Evolutionary conservation across 2,797 vertebrate genomes (phyloP).

Genomic region (Austrolebias charrua): DNA sequence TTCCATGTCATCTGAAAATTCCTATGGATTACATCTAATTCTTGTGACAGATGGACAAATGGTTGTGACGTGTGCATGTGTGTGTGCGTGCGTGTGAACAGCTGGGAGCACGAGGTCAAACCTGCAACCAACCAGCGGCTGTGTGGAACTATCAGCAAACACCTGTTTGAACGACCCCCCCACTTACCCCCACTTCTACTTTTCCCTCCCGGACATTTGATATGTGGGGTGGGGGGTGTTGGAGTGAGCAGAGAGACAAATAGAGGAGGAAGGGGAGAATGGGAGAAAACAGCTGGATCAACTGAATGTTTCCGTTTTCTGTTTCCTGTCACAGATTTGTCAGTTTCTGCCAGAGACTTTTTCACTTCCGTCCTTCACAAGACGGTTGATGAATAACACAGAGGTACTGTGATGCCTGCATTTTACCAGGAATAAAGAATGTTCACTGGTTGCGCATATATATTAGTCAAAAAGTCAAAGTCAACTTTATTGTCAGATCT

Average conservation of each 20-base stretch:
- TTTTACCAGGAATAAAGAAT: background rate
- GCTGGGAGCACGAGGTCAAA: constrained; percentile 72
- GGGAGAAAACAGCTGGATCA: constrained; percentile 71
- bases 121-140: constrained; percentile 67
- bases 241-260: constrained; percentile 38
- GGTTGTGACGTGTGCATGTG: background rate
- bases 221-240: constrained; percentile 19
- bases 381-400: constrained; percentile 10
- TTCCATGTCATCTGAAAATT: constrained; percentile 74
- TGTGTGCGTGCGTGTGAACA: constrained; percentile 36
- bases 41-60: constrained; percentile 78
- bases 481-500: too few species aligned
- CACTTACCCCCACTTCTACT: background rate
- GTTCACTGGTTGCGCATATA: background rate
- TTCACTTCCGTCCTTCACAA: constrained; percentile 9
- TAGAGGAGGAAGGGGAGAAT: constrained; percentile 46
- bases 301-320: constrained; percentile 68
- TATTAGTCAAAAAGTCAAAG: too few species aligned
- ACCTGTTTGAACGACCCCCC: constrained; percentile 72
- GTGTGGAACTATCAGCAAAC: constrained; percentile 69
- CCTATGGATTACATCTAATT: constrained; percentile 76
- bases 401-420: constrained; percentile 6
- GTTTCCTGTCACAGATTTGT: constrained; percentile 60
- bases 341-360: constrained; percentile 19
- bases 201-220: constrained; percentile 47